A percentile compares a stretch with the other conserved stretches of the same genome.
phyloP scores from a whole-genome alignment of 2,888 invertebrate species.

The Microplitis deprimator region DNA sequence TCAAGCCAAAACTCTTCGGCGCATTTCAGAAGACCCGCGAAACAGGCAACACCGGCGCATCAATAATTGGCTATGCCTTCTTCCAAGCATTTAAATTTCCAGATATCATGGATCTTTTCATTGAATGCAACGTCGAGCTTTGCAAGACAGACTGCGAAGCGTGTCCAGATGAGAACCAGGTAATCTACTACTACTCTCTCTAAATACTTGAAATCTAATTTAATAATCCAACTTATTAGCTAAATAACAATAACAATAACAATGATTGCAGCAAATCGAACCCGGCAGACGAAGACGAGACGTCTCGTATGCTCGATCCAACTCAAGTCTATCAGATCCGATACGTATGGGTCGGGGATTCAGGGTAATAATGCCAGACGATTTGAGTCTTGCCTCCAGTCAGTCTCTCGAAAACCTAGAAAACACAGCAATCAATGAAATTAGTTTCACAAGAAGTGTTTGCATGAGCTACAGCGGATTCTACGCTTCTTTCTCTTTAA shows the following conservation, averaged over 20 bases:
- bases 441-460: constrained; percentile 66
- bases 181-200: constrained; percentile 39
- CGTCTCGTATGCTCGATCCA: constrained; percentile 52
- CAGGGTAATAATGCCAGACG: constrained; percentile 80
- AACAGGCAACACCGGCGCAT: constrained; percentile 81
- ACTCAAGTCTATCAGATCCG: constrained; percentile 73
- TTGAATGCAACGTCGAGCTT: constrained; percentile 86
- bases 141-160: constrained; percentile 86
- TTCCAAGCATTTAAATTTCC: constrained; percentile 90
- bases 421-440: constrained; percentile 45
- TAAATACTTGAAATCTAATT: not conserved
- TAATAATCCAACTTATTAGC: no score
- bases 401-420: constrained; percentile 59
- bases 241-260: not conserved
- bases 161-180: constrained; percentile 79
- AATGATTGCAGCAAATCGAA: constrained; percentile 70
- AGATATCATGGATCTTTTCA: constrained; percentile 85
- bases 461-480: constrained; percentile 80
- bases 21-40: constrained; percentile 86
- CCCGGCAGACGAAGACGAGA: constrained; percentile 71
- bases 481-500: constrained; percentile 75
- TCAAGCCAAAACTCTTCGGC: constrained; percentile 86
- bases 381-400: constrained; percentile 71
- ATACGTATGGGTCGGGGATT: constrained; percentile 79
- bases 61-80: constrained; percentile 83